Base-by-base conservation (phyloP, 2,113 vertebrate species). In the Lophotis ruficrista region DNA sequence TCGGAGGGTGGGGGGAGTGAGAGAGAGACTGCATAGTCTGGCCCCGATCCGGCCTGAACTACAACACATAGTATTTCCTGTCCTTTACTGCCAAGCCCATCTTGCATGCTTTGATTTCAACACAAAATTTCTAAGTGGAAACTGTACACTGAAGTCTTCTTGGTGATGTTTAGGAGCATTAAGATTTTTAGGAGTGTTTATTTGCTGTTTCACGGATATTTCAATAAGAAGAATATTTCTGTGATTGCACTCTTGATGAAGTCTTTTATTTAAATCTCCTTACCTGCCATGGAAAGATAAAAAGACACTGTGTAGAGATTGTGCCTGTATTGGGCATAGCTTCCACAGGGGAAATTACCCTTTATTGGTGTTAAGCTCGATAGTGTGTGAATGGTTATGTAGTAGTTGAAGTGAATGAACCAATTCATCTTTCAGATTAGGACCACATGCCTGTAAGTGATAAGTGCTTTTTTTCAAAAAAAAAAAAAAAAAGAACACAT, bases 291-390 rank as follows among this genome's bases (percentile, higher is more conserved):
- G 31, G 61, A 58, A 96, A 97, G 80, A 96, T 95, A 87, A 94
- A 96, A 94, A 87, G 78, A 91, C 81, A 66, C 43, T 33, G 58
- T 78, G 70, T 83, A 68, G 93, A 47, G 35, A 97, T 75, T 85
- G 84, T 21, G 11, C 86, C 83, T 89, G 79, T 72, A 90, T 77
- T 50, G 68, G 87, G 75, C 96, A 94, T 70, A 97, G 96, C 93
- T 98, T 97, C 93, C 95, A 95, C 68, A 92, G 96, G 97, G 85
- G 51, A 94, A 97, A 98, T 98, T 97, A 96, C 84, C 85, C 93
- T 97, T 97, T 98, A 97, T 96, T 81, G 81, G 75, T 79, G 56
- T 89, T 97, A 97, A 97, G 47, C 70, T 97, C 48, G 93, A 96
- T 96, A 94, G 89, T 45, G 45, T 97, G 93, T 97, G 94, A 97